A percentile compares a stretch with the other conserved stretches of the same genome.
These are phyloP conservation scores for Drosophila prostipennis DNA, from an alignment of 2,888 invertebrate species.

Conservation along the genomic window DNA sequence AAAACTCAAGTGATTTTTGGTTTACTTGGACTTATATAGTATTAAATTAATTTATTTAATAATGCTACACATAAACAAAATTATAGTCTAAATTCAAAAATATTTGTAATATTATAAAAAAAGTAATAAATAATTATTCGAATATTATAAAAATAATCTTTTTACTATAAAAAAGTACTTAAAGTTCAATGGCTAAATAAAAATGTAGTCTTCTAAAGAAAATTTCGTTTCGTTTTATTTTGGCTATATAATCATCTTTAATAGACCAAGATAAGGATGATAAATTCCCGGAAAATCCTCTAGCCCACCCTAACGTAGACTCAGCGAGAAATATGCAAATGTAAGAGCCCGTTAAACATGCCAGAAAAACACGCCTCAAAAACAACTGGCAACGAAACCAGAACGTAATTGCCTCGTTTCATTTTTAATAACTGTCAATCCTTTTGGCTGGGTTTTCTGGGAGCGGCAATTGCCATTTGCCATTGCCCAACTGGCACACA, in stretches of 20 bases:
- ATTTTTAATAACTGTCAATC: slow-evolving; percentile 79
- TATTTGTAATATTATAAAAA: too few relatives aligned
- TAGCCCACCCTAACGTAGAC: slow-evolving; percentile 9
- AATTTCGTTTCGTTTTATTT: neutral
- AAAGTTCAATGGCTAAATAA: too few relatives aligned
- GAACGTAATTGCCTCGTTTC: slow-evolving; percentile 76
- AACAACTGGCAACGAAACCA: slow-evolving; percentile 56
- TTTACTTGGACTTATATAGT: too few relatives aligned
- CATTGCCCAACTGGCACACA: slow-evolving; percentile 53
- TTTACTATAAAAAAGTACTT: too few relatives aligned
- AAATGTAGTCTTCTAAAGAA: too few relatives aligned
- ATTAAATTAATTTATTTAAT: too few relatives aligned
- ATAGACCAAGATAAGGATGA: neutral
- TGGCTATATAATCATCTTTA: neutral
- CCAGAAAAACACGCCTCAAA: slow-evolving; percentile 61
- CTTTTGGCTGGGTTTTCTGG: slow-evolving; percentile 56
- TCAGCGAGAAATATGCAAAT: slow-evolving; percentile 47
- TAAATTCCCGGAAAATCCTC: neutral
- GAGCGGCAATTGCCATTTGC: slow-evolving; percentile 60
- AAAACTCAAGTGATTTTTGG: too few relatives aligned
- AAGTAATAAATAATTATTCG: too few relatives aligned
- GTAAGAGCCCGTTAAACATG: slow-evolving; percentile 68
- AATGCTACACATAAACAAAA: too few relatives aligned
- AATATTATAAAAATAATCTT: too few relatives aligned
- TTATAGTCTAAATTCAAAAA: too few relatives aligned